A percentile compares a stretch with the other conserved stretches of the same genome.
Conservation (phyloP, 2,113 vertebrate genomes). For the Delphinapterus leucas region DNA sequence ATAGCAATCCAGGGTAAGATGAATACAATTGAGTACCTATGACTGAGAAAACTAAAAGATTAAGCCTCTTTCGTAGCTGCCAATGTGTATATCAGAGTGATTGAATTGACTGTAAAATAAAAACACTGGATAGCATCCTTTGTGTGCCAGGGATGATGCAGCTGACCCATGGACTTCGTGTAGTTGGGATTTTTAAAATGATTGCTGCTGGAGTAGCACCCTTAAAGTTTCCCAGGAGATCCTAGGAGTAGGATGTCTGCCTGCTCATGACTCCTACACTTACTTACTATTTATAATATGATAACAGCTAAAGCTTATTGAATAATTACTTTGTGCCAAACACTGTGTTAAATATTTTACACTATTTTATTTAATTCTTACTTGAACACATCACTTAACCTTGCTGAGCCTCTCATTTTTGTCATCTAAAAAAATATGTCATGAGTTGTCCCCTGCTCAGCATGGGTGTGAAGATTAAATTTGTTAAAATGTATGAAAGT, state of each 20-base stretch:
- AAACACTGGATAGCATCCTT: background rate
- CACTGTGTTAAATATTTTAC: background rate
- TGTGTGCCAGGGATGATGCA: background rate
- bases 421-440: background rate
- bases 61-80: background rate
- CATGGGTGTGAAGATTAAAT: background rate
- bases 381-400: background rate
- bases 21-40: background rate
- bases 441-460: background rate
- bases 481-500: background rate
- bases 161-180: background rate
- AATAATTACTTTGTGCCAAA: background rate
- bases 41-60: constrained; percentile 21
- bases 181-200: background rate
- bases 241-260: background rate
- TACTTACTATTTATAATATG: background rate
- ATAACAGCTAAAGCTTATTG: background rate
- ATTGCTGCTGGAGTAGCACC: background rate
- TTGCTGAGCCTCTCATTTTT: constrained; percentile 2
- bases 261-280: background rate
- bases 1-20: background rate
- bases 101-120: background rate
- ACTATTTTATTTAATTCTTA: constrained; percentile 25
- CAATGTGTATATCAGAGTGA: background rate
- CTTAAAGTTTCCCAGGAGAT: background rate